Evolutionary conservation across 2,797 vertebrate species (phyloP).

Genomic region (Bufotes viridis): DNA sequence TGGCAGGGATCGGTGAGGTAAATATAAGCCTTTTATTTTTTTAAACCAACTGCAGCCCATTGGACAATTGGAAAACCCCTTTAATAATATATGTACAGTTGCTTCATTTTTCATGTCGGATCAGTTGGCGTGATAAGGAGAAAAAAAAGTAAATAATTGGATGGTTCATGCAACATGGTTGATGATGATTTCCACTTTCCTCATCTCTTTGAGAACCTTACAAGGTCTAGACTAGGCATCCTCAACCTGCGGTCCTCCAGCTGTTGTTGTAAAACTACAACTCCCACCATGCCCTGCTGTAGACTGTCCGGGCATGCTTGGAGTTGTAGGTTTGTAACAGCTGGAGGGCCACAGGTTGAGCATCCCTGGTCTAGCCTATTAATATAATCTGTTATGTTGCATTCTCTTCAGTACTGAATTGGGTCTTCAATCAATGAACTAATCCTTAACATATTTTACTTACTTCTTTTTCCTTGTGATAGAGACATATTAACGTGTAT

Average conservation of each 20-base stretch:
- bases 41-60: no score
- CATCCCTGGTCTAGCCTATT: not conserved
- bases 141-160: no score
- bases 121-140: not conserved
- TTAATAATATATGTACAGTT: not conserved
- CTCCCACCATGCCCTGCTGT: no score
- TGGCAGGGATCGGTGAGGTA: no score
- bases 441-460: conserved; percentile 3
- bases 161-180: not conserved
- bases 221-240: not conserved
- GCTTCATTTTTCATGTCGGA: not conserved
- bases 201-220: not conserved
- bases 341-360: no score
- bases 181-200: not conserved
- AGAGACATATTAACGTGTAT: conserved; percentile 83
- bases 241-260: no score
- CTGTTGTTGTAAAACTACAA: no score
- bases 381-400: not conserved
- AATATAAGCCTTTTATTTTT: no score
- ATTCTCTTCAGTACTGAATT: not conserved
- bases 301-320: no score
- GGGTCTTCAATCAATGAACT: not conserved
- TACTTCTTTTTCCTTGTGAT: conserved; percentile 85
- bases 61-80: no score
- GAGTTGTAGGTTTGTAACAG: no score